phyloP scores from a whole-genome alignment of 2,888 invertebrate genomes.

The Cephus spinipes region DNA sequence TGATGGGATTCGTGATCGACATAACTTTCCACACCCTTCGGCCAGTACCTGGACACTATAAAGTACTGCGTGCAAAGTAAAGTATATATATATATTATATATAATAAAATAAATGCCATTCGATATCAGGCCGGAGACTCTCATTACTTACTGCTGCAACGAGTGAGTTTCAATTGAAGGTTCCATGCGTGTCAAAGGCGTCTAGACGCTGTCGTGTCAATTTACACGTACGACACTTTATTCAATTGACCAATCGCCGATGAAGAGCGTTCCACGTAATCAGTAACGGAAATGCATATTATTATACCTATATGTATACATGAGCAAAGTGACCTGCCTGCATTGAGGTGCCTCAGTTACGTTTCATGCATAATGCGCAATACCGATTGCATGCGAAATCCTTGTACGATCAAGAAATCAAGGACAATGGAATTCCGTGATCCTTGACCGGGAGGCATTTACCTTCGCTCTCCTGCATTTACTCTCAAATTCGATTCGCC shows the following conservation, averaged over 20 bases:
- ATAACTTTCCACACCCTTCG: background rate
- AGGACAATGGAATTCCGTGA: background rate
- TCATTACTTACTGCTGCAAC: background rate
- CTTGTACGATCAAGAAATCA: background rate
- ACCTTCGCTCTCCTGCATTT: background rate
- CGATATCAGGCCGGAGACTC: background rate
- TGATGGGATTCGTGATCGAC: background rate
- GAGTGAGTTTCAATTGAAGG: constrained; percentile 27
- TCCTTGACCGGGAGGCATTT: background rate
- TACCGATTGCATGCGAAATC: background rate
- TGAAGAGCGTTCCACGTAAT: constrained; percentile 47
- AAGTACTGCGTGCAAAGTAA: background rate
- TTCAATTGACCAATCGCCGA: constrained; percentile 58
- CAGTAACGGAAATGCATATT: constrained; percentile 58
- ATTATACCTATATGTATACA: constrained; percentile 36
- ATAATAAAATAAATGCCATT: background rate
- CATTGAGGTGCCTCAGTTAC: background rate
- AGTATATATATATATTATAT: background rate
- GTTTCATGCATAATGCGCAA: background rate
- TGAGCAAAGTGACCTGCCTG: background rate
- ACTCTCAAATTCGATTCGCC: background rate
- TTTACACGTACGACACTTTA: constrained; percentile 51
- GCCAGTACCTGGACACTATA: background rate
- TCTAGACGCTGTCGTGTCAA: constrained; percentile 64
- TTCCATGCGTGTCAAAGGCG: constrained; percentile 43